Conservation (phyloP, 64 coral and sea anemone species). For the Anthopleura sola region DNA sequence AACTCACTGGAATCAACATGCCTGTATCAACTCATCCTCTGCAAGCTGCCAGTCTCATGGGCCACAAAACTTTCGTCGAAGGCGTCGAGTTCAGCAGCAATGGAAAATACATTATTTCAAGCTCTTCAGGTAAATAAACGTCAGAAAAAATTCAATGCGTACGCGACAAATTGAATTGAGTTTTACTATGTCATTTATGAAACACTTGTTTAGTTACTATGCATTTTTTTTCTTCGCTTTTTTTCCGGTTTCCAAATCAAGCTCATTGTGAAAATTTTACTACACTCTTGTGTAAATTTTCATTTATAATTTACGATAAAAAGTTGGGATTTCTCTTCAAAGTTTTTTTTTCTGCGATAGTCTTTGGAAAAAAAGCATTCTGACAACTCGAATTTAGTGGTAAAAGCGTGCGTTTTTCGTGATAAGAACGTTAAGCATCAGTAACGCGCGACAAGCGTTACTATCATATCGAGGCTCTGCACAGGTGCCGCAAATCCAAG, state of each 20-base stretch:
- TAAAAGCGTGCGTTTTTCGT: constrained; percentile 19
- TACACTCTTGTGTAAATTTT: neutral
- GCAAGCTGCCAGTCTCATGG: constrained; percentile 69
- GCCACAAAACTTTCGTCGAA: constrained; percentile 87
- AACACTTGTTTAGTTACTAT: neutral
- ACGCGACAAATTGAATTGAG: neutral
- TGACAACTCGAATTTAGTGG: neutral
- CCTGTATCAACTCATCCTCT: constrained; percentile 69
- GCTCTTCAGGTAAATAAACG: constrained; percentile 69
- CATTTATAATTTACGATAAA: neutral
- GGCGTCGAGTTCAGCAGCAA: constrained; percentile 95
- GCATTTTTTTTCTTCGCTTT: neutral
- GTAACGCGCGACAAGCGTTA: constrained; percentile 10
- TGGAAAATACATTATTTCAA: constrained; percentile 95
- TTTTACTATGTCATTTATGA: neutral
- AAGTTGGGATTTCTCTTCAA: neutral
- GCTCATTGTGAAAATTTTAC: neutral
- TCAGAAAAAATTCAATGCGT: neutral
- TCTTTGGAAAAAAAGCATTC: neutral
- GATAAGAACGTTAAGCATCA: constrained; percentile 3
- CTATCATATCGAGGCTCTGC: constrained; percentile 59
- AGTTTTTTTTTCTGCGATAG: neutral
- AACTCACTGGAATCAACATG: constrained; percentile 57
- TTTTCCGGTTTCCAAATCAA: neutral
- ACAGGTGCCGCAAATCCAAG: constrained; percentile 51